A percentile compares a stretch with the other conserved stretches of the same genome.
phyloP scores from a whole-genome alignment of 2,888 invertebrate species.

The Cosmia pyralina region DNA sequence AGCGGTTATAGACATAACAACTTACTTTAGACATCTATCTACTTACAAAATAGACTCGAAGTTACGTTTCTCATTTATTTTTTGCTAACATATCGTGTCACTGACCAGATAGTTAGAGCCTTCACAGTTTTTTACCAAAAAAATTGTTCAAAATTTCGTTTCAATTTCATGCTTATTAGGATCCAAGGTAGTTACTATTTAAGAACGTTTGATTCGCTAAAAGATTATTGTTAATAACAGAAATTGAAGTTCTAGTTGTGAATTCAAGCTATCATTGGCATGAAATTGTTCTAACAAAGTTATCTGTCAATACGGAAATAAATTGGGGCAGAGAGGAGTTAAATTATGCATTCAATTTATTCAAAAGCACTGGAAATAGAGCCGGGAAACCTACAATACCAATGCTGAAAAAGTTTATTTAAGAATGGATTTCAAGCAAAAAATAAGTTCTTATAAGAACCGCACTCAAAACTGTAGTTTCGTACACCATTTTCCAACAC shows the following conservation, averaged over 20 bases:
- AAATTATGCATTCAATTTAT: slow-evolving; percentile 11
- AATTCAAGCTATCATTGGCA: not conserved
- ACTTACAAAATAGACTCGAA: not conserved
- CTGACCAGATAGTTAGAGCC: slow-evolving; percentile 24
- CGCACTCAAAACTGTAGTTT: not conserved
- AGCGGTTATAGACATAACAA: slow-evolving; percentile 6
- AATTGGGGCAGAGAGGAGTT: slow-evolving; percentile 12
- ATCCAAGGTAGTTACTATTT: slow-evolving; percentile 2
- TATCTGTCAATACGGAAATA: slow-evolving; percentile 11
- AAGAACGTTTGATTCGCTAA: slow-evolving; percentile 13
- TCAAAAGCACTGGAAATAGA: not conserved
- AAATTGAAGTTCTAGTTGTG: not conserved
- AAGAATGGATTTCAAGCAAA: not conserved
- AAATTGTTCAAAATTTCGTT: slow-evolving; percentile 5
- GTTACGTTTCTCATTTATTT: slow-evolving; percentile 44
- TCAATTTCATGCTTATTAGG: slow-evolving; percentile 41
- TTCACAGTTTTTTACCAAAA: slow-evolving; percentile 21
- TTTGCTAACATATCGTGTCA: slow-evolving; percentile 39
- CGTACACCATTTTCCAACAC: not conserved
- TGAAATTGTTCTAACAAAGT: slow-evolving; percentile 16
- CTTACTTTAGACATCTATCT: not conserved
- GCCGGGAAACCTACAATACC: not conserved
- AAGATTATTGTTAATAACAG: not conserved
- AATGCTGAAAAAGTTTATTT: no score
- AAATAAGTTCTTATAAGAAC: not conserved